Base-by-base conservation (phyloP, 1,140 invertebrate species). In the Plodia interpunctella region DNA sequence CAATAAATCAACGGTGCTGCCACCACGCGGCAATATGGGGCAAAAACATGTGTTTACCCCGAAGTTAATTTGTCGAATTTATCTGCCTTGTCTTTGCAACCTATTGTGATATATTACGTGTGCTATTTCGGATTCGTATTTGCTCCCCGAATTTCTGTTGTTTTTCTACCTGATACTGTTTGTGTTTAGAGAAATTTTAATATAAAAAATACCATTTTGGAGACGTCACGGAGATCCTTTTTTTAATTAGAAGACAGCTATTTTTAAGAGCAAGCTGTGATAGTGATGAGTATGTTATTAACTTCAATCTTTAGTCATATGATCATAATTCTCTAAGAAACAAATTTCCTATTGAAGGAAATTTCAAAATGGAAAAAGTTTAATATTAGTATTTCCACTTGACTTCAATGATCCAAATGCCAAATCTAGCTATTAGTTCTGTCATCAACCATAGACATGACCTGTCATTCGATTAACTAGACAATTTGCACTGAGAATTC, bases 1-100 rank as follows among this genome's bases (percentile, higher is more conserved):
- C 76, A 38, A 88, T 88, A 88, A 88, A 88, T 88, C 85, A 86
- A 64, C 62, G 52, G 80, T 82, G 78, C 78, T 83, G 79, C 84
- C 80, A 74, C 77, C 84, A 74, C 62, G 61, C 78, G 74, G 70
- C 81, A 83, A 86, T 86, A 88, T 88, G 80, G 82, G 83, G 76
- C 85, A 76, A 78, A 82, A 86, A 88, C 85, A 87, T 83, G 83
- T 88, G 85, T 88, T 86, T 85, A 82, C 83, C 70, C 69, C 72
- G 76, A 71, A 86, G 83, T 86, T 88, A 88, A 88, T 88, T 88
- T 88, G 85, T 80, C 75, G 78, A 82, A 86, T 86, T 83, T 83
- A 84, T 86, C 83, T 84, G 69, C 70, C 68, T 66, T 80, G 78
- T 84, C 75, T 81, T 65, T 71, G 68, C 72, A 78, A 72, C 71